These are phyloP conservation scores for Oreotrochilus melanogaster DNA, from an alignment of 2,113 vertebrate species.

Conservation along the genomic window DNA sequence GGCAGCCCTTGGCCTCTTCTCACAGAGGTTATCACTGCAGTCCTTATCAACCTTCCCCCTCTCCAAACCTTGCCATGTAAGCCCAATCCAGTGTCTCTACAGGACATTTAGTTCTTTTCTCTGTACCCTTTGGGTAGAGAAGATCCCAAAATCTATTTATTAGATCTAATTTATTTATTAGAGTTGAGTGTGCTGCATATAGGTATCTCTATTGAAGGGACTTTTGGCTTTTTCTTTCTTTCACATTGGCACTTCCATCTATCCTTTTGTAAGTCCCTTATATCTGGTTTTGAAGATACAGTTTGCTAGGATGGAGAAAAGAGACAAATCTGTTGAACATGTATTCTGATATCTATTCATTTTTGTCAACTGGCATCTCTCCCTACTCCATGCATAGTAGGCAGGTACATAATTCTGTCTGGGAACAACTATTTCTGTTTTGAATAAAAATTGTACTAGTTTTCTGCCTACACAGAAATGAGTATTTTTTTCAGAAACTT, in stretches of 20 bases:
- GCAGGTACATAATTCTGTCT: background rate
- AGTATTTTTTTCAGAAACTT: fast-evolving
- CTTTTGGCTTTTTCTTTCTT: background rate
- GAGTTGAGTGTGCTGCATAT: background rate
- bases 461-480: background rate
- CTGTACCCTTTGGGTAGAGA: fast-evolving
- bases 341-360: background rate
- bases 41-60: fast-evolving
- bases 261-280: background rate
- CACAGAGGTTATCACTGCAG: fast-evolving
- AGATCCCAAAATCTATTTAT: background rate
- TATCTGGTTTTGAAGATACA: background rate
- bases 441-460: background rate
- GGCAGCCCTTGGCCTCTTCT: background rate
- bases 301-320: background rate
- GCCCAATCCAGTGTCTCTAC: background rate
- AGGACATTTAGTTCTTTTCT: background rate
- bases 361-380: background rate
- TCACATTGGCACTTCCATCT: background rate
- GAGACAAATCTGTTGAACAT: background rate
- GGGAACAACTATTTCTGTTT: background rate
- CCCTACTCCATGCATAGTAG: background rate
- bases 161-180: background rate
- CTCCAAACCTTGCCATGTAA: background rate
- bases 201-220: background rate